Conservation (phyloP, 1,140 invertebrate species). For the Tetramorium alpestre region DNA sequence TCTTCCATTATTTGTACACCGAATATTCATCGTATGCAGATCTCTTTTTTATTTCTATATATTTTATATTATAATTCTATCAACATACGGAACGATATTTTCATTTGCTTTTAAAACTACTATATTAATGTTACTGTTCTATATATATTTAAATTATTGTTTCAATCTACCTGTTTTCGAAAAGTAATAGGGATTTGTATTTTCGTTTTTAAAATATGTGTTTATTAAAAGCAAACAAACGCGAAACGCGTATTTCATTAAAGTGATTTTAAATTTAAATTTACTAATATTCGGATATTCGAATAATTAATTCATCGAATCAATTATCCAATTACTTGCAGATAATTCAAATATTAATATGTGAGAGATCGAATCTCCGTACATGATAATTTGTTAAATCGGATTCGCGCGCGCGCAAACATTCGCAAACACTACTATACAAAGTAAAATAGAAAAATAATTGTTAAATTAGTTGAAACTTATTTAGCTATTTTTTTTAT, state of each 20-base stretch:
- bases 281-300: neutral
- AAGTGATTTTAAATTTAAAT: neutral
- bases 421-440: too few species aligned
- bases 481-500: too few species aligned
- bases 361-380: neutral
- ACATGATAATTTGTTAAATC: too few species aligned
- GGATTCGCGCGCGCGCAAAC: too few species aligned
- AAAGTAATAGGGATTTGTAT: neutral
- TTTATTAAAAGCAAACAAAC: neutral
- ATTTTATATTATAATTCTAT: neutral
- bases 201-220: neutral
- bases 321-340: neutral
- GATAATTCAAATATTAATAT: neutral
- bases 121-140: neutral
- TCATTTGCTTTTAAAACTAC: neutral
- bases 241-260: neutral
- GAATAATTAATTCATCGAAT: neutral
- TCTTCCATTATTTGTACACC: neutral
- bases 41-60: neutral
- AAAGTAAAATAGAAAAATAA: too few species aligned
- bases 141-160: neutral
- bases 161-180: neutral
- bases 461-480: too few species aligned
- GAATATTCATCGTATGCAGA: neutral
- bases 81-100: neutral